Percentiles rank a stretch among this genome's conserved stretches.
Conservation (phyloP, 2,113 vertebrate species). For the Eira barbara region DNA sequence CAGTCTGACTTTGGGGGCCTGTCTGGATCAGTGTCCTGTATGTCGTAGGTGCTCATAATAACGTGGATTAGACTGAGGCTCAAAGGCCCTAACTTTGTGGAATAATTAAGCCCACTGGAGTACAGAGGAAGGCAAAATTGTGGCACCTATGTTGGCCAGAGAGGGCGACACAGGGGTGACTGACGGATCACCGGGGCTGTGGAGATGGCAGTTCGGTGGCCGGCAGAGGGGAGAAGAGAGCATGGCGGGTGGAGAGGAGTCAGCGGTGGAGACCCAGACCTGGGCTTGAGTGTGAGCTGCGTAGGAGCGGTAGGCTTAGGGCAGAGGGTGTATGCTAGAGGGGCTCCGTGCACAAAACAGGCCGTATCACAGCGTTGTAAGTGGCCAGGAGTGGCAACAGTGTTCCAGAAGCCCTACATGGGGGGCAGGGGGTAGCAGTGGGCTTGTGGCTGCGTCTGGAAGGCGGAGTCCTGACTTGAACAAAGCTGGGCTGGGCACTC, state of each 20-base stretch:
- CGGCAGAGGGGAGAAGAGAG: not conserved
- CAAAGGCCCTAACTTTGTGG: not conserved
- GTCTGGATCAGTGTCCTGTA: not conserved
- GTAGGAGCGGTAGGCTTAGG: not conserved
- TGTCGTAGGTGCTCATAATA: not conserved
- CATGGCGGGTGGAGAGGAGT: fast-evolving
- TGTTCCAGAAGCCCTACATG: not conserved
- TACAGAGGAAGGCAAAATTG: not conserved
- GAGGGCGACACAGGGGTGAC: not conserved
- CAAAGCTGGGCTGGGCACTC: not conserved
- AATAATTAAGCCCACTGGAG: not conserved
- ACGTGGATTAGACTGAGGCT: not conserved
- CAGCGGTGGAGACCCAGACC: not conserved
- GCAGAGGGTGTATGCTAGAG: not conserved
- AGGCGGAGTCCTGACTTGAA: fast-evolving
- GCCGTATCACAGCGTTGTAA: not conserved
- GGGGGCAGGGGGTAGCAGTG: fast-evolving
- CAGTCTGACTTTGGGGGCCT: not conserved
- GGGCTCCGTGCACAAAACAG: not conserved
- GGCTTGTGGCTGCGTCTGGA: not conserved
- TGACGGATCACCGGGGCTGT: not conserved
- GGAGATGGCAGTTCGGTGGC: not conserved
- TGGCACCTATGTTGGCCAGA: not conserved
- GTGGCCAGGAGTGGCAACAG: not conserved
- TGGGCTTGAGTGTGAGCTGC: not conserved